A percentile compares a stretch with the other conserved stretches of the same genome.
These are phyloP conservation scores for Rugalucina vietnamica DNA, from an alignment of 2,888 invertebrate genomes.

Conservation along the genomic window DNA sequence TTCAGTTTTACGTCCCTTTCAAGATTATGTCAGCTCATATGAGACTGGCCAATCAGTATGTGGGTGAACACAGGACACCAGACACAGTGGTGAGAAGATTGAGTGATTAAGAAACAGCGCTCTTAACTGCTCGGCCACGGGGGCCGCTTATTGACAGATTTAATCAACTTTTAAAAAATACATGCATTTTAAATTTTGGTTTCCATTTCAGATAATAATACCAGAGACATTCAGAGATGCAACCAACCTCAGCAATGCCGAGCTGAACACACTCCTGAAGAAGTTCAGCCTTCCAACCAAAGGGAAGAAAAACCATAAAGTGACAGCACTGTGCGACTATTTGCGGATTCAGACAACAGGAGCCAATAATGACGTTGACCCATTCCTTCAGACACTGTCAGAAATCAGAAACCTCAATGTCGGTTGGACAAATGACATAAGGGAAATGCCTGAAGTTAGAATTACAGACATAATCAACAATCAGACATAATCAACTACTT, in stretches of 20 bases:
- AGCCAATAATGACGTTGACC: background rate
- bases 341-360: background rate
- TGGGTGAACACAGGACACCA: too few species aligned
- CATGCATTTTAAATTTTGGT: too few species aligned
- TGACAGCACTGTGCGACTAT: background rate
- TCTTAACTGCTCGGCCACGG: too few species aligned
- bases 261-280: background rate
- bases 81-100: too few species aligned
- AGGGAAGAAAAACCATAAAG: background rate
- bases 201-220: background rate
- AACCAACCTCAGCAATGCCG: background rate
- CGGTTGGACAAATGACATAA: slow-evolving; percentile 19
- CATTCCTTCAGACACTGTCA: background rate
- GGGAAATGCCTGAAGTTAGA: background rate
- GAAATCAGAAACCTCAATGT: background rate
- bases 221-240: background rate
- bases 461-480: background rate
- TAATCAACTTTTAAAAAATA: too few species aligned
- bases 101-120: too few species aligned
- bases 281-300: background rate
- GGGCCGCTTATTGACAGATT: too few species aligned
- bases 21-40: too few species aligned
- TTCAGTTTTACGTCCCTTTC: too few species aligned
- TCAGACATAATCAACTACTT: slow-evolving; percentile 7
- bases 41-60: too few species aligned